phyloP scores from a whole-genome alignment of 2,113 vertebrate species.

The Paratilapia polleni region DNA sequence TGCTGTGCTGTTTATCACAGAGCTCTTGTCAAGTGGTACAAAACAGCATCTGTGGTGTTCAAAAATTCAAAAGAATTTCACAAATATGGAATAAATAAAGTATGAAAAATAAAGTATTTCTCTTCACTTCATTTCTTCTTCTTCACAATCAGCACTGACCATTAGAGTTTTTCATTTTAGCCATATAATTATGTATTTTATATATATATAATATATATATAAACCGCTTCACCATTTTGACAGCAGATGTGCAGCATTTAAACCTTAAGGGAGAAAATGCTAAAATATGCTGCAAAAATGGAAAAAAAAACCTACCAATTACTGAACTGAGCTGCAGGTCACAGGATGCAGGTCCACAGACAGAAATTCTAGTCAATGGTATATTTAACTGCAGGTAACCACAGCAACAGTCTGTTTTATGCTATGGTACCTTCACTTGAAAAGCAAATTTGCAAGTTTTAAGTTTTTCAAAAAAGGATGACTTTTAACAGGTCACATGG shows the following conservation, averaged over 20 bases:
- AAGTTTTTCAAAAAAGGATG: not conserved
- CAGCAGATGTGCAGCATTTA: not conserved
- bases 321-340: not conserved
- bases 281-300: not conserved
- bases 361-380: constrained; percentile 5
- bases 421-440: not conserved
- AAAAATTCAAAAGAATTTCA: not conserved
- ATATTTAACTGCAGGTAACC: constrained; percentile 21
- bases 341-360: not conserved
- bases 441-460: not conserved
- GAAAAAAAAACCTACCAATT: not conserved
- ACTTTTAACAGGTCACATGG: not conserved
- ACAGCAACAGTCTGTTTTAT: constrained; percentile 19
- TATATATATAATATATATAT: no score
- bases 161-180: no score
- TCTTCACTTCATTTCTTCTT: no score
- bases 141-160: no score
- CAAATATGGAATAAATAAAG: not conserved
- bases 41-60: not conserved
- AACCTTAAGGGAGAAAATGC: not conserved
- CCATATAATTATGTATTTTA: no score
- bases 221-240: not conserved
- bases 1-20: not conserved
- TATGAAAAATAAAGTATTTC: no score
- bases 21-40: not conserved